Conservation (phyloP, 2,113 vertebrate species). For the Orthochromis malagaraziensis region DNA sequence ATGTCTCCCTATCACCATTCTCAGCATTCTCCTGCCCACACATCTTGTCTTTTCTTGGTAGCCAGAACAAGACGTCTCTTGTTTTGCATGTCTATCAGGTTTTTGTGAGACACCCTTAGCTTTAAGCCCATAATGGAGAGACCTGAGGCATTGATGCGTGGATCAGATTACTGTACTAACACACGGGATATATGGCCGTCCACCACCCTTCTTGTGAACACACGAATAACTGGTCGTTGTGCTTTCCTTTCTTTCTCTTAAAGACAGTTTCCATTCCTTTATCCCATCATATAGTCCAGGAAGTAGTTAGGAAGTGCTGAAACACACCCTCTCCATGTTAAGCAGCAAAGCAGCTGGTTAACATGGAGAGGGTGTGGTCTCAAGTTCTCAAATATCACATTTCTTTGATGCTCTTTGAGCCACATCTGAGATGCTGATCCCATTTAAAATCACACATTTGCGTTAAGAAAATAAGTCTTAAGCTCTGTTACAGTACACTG, state of each 20-base stretch:
- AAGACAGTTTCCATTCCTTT: neutral
- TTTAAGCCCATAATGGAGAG: neutral
- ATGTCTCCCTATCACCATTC: neutral
- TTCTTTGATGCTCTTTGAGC: neutral
- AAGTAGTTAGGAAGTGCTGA: neutral
- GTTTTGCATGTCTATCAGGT: neutral
- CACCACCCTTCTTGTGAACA: neutral
- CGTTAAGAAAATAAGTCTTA: neutral
- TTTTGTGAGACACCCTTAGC: neutral
- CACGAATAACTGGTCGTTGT: neutral
- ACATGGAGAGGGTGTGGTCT: no score
- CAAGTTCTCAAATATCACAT: neutral
- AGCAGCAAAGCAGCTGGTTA: no score
- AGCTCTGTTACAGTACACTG: neutral
- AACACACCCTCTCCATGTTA: neutral
- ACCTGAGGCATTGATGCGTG: neutral
- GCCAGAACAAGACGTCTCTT: neutral
- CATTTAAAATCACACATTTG: neutral
- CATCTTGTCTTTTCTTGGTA: neutral
- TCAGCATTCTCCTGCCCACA: neutral
- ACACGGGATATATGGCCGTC: neutral
- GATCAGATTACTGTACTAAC: neutral
- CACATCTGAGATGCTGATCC: neutral
- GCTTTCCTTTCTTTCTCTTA: neutral
- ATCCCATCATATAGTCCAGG: rapidly evolving